Conservation (phyloP, 2,113 vertebrate genomes). For the Neotragus moschatus region DNA sequence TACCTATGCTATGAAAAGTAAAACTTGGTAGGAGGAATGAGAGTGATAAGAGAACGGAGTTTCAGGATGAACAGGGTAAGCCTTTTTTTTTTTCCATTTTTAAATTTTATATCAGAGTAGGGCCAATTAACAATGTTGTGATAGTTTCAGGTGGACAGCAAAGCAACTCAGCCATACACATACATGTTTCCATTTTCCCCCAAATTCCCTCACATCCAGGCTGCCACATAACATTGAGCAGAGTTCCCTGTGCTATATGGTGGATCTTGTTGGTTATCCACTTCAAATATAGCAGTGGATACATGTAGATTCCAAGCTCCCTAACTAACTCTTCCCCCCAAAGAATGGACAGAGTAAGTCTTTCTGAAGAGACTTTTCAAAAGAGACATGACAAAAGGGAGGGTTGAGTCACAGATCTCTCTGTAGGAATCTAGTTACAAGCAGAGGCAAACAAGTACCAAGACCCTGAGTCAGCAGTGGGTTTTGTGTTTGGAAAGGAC, state of each 20-base stretch:
- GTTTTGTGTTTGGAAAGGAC: neutral
- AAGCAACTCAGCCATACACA: neutral
- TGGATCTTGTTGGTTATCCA: neutral
- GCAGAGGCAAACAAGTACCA: neutral
- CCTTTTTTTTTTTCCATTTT: neutral
- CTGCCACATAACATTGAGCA: neutral
- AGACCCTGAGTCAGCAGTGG: neutral
- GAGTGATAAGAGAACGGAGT: too few species aligned
- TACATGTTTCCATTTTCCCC: neutral
- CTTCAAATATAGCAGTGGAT: neutral
- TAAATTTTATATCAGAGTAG: too few species aligned
- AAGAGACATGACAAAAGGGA: neutral
- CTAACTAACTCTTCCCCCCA: neutral
- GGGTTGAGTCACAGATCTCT: neutral
- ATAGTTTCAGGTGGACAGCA: neutral
- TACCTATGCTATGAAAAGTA: neutral
- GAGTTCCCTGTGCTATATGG: neutral
- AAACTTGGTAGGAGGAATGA: neutral
- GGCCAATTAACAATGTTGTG: neutral
- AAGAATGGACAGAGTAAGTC: neutral
- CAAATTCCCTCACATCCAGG: neutral
- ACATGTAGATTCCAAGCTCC: neutral
- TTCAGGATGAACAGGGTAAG: neutral
- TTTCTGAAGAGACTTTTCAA: neutral
- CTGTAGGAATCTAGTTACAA: neutral